Base-by-base conservation (phyloP, 2,888 invertebrate species). In the Cerastis rubricosa region DNA sequence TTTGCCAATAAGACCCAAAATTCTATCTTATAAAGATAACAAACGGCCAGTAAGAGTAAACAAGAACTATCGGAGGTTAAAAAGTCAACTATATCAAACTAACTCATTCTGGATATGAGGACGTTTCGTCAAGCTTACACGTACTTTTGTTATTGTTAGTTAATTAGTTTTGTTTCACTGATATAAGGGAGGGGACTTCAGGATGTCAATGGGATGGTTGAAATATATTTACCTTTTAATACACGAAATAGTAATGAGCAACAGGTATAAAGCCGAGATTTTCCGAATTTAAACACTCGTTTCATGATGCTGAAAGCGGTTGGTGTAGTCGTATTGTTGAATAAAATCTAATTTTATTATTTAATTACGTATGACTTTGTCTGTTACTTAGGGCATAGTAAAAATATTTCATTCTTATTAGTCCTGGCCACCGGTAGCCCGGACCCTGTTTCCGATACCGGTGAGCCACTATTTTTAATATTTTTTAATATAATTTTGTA, bases 41-140 rank as follows among this genome's bases (percentile, higher is more conserved):
- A 75, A n/a, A n/a, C 14, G 9, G 2, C 17, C 47, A 29, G 57
- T 40, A 40, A 66, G n/a, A 29, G 68, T 81, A 83, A 88, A 85
- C 84, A 87, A 74, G 40, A 66, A 35, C 63, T 85, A 87, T 78
- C 71, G 12, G 8, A 35, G 85, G 84, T 87, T 81, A 85, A 78
- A 22, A 76, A 77, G 85, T 82, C 71, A 81, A 76, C 63, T 67
- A 66, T 66, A 49, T 51, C 59, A 35, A 87, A 88, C 87, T 79
- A 80, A 83, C 70, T 84, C 75, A 78, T 86, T 83, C 88, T 86
- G 85, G 87, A 84, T 84, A 70, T 14, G n/a, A 22, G 14, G 65
- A 14, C 19, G 1, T 69, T 81, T 29, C 59, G 69, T 74, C 59
- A 74, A 67, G 11, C 63, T 70, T 54, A 29, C 69, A 73, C 63